These are phyloP conservation scores for Brachyistius frenatus DNA, from an alignment of 2,113 vertebrate species.

Conservation along the genomic window DNA sequence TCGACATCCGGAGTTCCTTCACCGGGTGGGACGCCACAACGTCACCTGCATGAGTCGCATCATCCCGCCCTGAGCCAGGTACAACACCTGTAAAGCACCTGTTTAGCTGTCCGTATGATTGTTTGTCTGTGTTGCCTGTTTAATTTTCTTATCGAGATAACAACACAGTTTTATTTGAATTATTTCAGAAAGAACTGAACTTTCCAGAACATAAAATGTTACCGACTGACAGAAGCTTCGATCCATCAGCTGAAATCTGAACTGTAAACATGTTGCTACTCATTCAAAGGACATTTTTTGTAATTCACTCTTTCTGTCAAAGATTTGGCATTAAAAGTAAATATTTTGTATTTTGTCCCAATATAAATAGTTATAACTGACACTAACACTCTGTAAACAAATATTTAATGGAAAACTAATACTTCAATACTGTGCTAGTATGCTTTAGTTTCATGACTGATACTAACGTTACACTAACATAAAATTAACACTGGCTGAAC, in stretches of 20 bases:
- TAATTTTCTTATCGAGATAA: no score
- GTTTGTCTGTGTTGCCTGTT: slow-evolving; percentile 43
- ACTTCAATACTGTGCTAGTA: neutral
- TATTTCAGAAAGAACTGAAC: slow-evolving; percentile 56
- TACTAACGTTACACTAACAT: slow-evolving; percentile 17
- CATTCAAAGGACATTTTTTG: no score
- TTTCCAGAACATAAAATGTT: slow-evolving; percentile 22
- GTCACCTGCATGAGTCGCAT: slow-evolving; percentile 86
- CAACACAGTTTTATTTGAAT: slow-evolving; percentile 3
- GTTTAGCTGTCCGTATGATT: slow-evolving; percentile 68
- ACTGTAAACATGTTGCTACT: neutral
- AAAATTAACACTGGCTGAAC: neutral
- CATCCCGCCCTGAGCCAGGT: slow-evolving; percentile 91
- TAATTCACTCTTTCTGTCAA: slow-evolving; percentile 6
- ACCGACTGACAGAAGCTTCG: slow-evolving; percentile 16
- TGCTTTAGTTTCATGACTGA: neutral
- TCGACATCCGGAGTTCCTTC: slow-evolving; percentile 95
- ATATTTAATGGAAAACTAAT: no score
- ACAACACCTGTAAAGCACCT: slow-evolving; percentile 74
- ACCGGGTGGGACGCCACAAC: slow-evolving; percentile 86
- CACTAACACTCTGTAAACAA: no score
- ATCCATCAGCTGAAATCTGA: slow-evolving; percentile 26
- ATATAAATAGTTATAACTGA: no score
- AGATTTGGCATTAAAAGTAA: slow-evolving; percentile 11
- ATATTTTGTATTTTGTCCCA: slow-evolving; percentile 10